A percentile compares a stretch with the other conserved stretches of the same genome.
phyloP scores from a whole-genome alignment of 2,113 vertebrate genomes.

The Sprattus sprattus region DNA sequence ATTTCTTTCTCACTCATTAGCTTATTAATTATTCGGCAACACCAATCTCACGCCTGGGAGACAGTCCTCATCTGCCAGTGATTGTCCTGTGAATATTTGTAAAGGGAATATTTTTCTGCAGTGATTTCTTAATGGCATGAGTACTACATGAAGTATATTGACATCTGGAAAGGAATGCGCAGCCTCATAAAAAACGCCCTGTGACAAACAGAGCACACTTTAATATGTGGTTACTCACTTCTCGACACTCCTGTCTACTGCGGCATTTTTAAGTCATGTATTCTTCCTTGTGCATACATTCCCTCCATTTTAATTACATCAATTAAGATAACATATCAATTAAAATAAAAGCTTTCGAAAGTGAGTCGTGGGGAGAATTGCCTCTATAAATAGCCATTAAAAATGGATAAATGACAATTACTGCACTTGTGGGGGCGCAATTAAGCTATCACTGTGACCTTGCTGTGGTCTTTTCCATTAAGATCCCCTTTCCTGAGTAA shows the following conservation, averaged over 20 bases:
- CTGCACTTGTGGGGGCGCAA: conserved; percentile 48
- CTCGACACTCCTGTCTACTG: neutral
- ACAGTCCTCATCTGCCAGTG: conserved; percentile 68
- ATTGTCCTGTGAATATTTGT: conserved; percentile 77
- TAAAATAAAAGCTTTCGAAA: conserved; percentile 51
- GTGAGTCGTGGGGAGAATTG: conserved; percentile 55
- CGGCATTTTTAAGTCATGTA: neutral
- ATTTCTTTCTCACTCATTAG: neutral
- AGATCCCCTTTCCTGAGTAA: conserved; percentile 40
- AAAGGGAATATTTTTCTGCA: conserved; percentile 50
- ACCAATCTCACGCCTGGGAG: conserved; percentile 59
- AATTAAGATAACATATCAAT: conserved; percentile 65
- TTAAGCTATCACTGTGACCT: conserved; percentile 57
- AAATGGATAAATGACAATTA: conserved; percentile 63
- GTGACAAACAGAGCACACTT: neutral
- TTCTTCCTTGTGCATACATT: conserved; percentile 40
- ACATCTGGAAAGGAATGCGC: neutral
- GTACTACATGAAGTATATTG: neutral
- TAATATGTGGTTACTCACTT: neutral
- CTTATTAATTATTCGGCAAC: neutral
- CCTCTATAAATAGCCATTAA: conserved; percentile 63
- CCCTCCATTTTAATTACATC: conserved; percentile 57
- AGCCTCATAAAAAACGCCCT: neutral
- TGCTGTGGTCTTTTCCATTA: conserved; percentile 48
- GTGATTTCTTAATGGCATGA: conserved; percentile 52